A percentile compares a stretch with the other conserved stretches of the same genome.
Evolutionary conservation across 2,113 vertebrate genomes (phyloP).

Genomic region (Ammodytes marinus): DNA sequence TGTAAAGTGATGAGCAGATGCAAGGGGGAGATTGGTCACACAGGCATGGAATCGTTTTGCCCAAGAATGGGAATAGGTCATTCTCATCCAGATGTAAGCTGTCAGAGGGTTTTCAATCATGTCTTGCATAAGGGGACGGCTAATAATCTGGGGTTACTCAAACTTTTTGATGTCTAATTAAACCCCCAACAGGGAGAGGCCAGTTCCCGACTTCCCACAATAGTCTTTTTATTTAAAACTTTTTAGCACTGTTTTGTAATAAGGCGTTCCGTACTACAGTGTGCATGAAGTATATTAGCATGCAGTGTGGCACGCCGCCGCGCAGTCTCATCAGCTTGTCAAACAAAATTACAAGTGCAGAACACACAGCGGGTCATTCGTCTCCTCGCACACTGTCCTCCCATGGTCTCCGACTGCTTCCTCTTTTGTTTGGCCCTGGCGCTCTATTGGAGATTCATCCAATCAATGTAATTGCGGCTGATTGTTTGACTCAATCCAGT

Average conservation of each 20-base stretch:
- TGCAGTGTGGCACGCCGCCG: constrained; percentile 28
- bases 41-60: constrained; percentile 27
- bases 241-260: neutral
- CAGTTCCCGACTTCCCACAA: neutral
- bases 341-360: constrained; percentile 75
- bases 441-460: constrained; percentile 73
- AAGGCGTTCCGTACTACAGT: constrained; percentile 5
- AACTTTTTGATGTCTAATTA: constrained; percentile 45
- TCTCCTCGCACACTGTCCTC: constrained; percentile 64
- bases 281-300: constrained; percentile 51
- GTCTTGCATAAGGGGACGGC: neutral
- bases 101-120: neutral
- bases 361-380: constrained; percentile 68
- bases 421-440: constrained; percentile 72
- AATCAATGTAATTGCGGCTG: constrained; percentile 83
- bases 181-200: constrained; percentile 1
- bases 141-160: constrained; percentile 13
- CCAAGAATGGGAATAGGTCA: constrained; percentile 49
- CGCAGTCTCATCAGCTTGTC: constrained; percentile 74
- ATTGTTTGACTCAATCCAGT: constrained; percentile 75
- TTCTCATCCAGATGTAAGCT: constrained; percentile 46
- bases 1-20: constrained; percentile 68
- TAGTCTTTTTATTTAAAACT: neutral
- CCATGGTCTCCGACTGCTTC: constrained; percentile 65
- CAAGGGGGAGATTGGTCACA: constrained; percentile 51